A percentile compares a stretch with the other conserved stretches of the same genome.
phyloP scores from a whole-genome alignment of 2,113 vertebrate species.

The Percina caprodes region DNA sequence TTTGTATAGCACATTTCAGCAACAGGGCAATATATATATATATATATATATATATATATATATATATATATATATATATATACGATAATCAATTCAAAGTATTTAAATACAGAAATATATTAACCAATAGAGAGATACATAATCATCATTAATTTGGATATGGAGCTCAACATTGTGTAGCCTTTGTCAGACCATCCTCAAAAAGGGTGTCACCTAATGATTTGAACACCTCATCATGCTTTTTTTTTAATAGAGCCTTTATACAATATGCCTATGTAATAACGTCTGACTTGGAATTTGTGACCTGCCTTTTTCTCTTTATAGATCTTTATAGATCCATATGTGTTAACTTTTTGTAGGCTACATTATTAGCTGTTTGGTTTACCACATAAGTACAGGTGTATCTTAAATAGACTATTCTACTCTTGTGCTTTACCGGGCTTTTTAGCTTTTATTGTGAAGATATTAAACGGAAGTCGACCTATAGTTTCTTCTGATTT shows the following conservation, averaged over 20 bases:
- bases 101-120: neutral
- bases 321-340: neutral
- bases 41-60: too few species aligned
- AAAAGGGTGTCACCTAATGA: neutral
- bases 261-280: too few species aligned
- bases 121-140: neutral
- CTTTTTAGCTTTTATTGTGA: constrained; percentile 31
- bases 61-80: too few species aligned
- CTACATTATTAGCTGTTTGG: neutral
- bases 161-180: neutral
- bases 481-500: neutral
- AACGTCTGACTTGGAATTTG: neutral
- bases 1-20: too few species aligned
- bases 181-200: too few species aligned
- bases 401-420: neutral
- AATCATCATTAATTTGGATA: neutral
- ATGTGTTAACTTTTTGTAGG: neutral
- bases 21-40: too few species aligned
- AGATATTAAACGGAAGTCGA: neutral
- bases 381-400: too few species aligned
- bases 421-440: fast-evolving
- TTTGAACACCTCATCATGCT: neutral
- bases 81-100: neutral
- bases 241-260: neutral
- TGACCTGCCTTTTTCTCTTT: neutral